These are phyloP conservation scores for Hyles euphorbiae DNA, from an alignment of 1,140 invertebrate species.

Conservation along the genomic window DNA sequence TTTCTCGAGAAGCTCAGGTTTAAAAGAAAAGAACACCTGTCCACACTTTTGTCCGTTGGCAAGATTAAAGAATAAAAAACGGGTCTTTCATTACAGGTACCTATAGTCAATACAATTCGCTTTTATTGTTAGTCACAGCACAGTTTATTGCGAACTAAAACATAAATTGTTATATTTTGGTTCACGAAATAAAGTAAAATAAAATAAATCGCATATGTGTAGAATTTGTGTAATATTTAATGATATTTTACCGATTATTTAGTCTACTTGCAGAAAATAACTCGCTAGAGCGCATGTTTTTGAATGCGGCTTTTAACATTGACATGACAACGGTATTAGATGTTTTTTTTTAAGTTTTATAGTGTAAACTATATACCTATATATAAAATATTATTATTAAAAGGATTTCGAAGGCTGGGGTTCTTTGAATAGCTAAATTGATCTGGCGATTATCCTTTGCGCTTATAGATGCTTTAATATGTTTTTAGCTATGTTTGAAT, in stretches of 20 bases:
- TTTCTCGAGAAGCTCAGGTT: too few relatives aligned
- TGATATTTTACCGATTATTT: slow-evolving; percentile 20
- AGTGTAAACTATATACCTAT: neutral
- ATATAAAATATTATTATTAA: too few relatives aligned
- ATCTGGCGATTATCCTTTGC: too few relatives aligned
- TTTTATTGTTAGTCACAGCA: slow-evolving; percentile 28
- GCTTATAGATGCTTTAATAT: too few relatives aligned
- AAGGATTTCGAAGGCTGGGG: too few relatives aligned
- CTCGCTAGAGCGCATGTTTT: slow-evolving; percentile 32
- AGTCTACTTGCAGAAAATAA: slow-evolving; percentile 33
- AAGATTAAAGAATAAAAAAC: slow-evolving; percentile 5
- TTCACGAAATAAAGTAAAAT: slow-evolving; percentile 38
- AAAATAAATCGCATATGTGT: slow-evolving; percentile 29
- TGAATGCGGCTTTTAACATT: slow-evolving; percentile 37
- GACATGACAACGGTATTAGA: slow-evolving; percentile 16
- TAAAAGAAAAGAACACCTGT: too few relatives aligned
- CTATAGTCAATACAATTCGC: slow-evolving; percentile 31
- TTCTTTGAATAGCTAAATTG: too few relatives aligned
- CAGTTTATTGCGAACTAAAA: slow-evolving; percentile 46
- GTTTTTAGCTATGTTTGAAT: too few relatives aligned
- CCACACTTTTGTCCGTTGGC: too few relatives aligned
- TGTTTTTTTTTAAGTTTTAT: too few relatives aligned
- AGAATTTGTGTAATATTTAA: slow-evolving; percentile 32
- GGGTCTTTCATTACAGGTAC: slow-evolving; percentile 43
- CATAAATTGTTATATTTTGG: slow-evolving; percentile 42